phyloP scores from a whole-genome alignment of 2,113 vertebrate genomes.

The Oncorhynchus keta region DNA sequence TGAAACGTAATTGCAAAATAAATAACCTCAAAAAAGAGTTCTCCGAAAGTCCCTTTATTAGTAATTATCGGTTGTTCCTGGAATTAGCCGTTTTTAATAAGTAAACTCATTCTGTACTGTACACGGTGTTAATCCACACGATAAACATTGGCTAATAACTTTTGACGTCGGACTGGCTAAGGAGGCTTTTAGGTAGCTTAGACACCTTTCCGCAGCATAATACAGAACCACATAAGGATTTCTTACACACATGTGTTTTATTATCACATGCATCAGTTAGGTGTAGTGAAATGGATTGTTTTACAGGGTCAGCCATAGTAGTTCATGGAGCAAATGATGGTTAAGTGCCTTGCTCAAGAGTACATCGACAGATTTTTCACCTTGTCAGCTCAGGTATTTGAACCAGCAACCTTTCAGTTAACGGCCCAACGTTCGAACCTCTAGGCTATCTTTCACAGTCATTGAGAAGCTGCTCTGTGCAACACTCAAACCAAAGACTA shows the following conservation, averaged over 20 bases:
- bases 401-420: no score
- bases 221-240: slow-evolving; percentile 43
- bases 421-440: no score
- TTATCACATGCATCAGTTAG: no score
- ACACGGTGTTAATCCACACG: slow-evolving; percentile 56
- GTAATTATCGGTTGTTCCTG: slow-evolving; percentile 54
- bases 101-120: slow-evolving; percentile 57
- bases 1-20: background rate
- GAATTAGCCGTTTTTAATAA: slow-evolving; percentile 64
- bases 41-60: slow-evolving; percentile 42
- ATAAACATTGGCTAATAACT: slow-evolving; percentile 56
- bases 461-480: slow-evolving; percentile 23
- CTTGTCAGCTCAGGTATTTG: no score
- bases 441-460: no score
- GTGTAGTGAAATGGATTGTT: no score
- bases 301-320: no score
- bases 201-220: slow-evolving; percentile 60
- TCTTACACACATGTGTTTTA: slow-evolving; percentile 24
- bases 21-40: background rate
- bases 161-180: slow-evolving; percentile 63
- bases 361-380: no score
- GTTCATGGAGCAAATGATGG: no score
- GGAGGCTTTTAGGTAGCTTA: slow-evolving; percentile 59
- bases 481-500: slow-evolving; percentile 6
- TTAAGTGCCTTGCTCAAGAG: no score